Base-by-base conservation (phyloP, 2,113 vertebrate genomes). In the Benitochromis conjunctus region DNA sequence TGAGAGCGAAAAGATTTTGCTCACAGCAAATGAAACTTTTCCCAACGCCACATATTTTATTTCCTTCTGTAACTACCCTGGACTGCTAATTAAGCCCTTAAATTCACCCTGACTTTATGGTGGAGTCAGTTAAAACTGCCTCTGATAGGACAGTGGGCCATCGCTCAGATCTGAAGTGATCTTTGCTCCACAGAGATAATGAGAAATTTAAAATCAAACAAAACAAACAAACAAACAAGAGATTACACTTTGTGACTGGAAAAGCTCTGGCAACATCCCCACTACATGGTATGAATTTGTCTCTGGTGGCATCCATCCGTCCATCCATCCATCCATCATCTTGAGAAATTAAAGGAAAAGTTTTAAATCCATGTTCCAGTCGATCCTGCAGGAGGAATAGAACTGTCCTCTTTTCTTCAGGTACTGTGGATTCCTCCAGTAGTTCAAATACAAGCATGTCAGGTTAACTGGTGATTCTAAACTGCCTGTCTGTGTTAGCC, bases 1-100 rank as follows among this genome's bases (percentile, higher is more conserved):
- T 89, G 84, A 87, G 87, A 90, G 77, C 5, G n/a, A 66, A 53
- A 91, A 66, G 56, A 85, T 69, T 85, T 80, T 83, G 77, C 90
- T 90, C 74, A 86, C 80, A 89, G 84, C 83, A 58, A 43, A 88
- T 18, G 53, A 86, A 58, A 88, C n/a, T 82, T 90, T 66, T 90
- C 79, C 13, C 56, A 58, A 55, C 16, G 13, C 34, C 31, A 57
- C 58, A 48, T 55, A 43, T n/a, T 91, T 86, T 79, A 74, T 84
- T 84, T 83, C 46, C 41, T 58, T 82, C 26, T 62, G 24, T n/a
- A 57, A 83, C 69, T 41, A n/a, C 46, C 29, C 46, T 57, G 48
- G 12, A 79, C 24, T 79, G 55, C 66, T 86, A 56, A 86, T 54
- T 57, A 53, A 89, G 71, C 13, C 21, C 26, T 87, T 83, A 82